These are phyloP conservation scores for Morpho helenor DNA, from an alignment of 2,888 invertebrate genomes.

Conservation along the genomic window DNA sequence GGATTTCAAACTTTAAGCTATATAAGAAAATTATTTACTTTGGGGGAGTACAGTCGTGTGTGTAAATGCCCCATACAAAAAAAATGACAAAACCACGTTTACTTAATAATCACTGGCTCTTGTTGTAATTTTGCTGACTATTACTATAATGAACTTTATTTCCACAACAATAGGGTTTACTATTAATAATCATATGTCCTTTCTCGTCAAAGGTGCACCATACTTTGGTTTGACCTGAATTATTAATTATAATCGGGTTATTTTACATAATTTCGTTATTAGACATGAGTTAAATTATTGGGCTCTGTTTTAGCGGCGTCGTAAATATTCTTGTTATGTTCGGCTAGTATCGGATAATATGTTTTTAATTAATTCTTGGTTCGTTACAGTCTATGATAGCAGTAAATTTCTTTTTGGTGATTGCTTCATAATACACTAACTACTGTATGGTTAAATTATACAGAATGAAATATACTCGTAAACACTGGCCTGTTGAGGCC, in stretches of 20 bases:
- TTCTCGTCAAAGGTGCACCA: constrained; percentile 39
- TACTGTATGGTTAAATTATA: constrained; percentile 3
- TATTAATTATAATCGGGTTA: constrained; percentile 69
- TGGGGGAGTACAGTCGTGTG: too few species aligned
- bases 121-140: neutral
- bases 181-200: constrained; percentile 30
- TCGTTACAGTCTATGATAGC: constrained; percentile 37
- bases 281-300: constrained; percentile 67
- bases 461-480: too few species aligned
- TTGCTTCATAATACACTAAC: constrained; percentile 13
- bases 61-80: neutral
- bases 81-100: neutral
- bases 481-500: too few species aligned
- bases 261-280: constrained; percentile 76
- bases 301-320: constrained; percentile 69
- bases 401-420: constrained; percentile 14
- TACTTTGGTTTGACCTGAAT: constrained; percentile 54
- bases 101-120: constrained; percentile 3
- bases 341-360: constrained; percentile 46
- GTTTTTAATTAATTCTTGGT: constrained; percentile 67
- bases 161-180: constrained; percentile 30
- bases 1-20: neutral
- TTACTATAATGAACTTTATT: constrained; percentile 6
- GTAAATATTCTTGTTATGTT: constrained; percentile 60
- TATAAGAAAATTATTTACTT: neutral